A percentile compares a stretch with the other conserved stretches of the same genome.
phyloP scores from a whole-genome alignment of 2,797 vertebrate species.

The Agapornis canus region DNA sequence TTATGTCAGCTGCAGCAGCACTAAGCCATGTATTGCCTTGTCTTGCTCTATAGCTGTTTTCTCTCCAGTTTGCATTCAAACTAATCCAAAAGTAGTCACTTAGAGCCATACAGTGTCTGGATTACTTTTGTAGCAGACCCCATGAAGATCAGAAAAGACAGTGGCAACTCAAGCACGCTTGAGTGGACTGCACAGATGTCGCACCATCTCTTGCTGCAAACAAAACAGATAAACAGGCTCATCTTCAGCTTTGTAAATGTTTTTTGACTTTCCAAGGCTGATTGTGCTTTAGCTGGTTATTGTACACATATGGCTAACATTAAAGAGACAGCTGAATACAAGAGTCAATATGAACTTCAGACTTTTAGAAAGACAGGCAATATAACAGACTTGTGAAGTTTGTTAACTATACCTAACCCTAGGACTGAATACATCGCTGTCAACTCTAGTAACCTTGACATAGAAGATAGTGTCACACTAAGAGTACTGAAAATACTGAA shows the following conservation, averaged over 20 bases:
- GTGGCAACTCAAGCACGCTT: not conserved
- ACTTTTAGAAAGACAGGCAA: slow-evolving; percentile 12
- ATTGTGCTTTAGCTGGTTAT: not conserved
- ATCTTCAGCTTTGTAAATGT: not conserved
- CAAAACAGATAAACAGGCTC: not conserved
- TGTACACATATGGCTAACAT: not conserved
- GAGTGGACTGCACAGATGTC: not conserved
- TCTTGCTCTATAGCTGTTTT: not conserved
- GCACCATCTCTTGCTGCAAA: not conserved
- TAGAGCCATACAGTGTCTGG: not conserved
- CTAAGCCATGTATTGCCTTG: not conserved
- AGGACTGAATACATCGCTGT: slow-evolving; percentile 42
- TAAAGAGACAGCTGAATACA: not conserved
- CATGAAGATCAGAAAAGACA: not conserved
- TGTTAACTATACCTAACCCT: slow-evolving; percentile 5
- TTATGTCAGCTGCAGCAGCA: not conserved
- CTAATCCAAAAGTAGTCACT: not conserved
- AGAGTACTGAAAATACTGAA: slow-evolving; percentile 45
- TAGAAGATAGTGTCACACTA: not conserved
- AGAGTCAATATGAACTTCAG: not conserved
- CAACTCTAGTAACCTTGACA: slow-evolving; percentile 6
- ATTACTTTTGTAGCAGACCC: not conserved
- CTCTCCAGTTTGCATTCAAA: not conserved
- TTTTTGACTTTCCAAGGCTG: not conserved
- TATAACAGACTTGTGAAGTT: slow-evolving; percentile 29